These are phyloP conservation scores for Mastomys natalensis DNA, from an alignment of 2,113 vertebrate genomes.

Conservation along the genomic window DNA sequence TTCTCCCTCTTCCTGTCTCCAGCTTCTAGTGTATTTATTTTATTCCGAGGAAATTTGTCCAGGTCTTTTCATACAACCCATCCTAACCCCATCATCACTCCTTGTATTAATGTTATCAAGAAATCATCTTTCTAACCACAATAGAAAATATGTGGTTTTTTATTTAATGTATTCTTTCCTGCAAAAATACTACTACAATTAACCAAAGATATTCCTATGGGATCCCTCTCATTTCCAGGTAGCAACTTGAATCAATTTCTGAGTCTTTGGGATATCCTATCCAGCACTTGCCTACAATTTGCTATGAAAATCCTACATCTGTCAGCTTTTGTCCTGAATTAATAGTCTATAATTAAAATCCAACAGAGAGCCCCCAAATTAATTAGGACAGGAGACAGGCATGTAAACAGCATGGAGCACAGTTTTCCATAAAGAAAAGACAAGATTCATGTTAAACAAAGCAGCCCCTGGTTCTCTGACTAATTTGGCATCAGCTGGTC, in stretches of 20 bases:
- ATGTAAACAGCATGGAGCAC: conserved; percentile 36
- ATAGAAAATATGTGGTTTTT: background rate
- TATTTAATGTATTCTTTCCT: background rate
- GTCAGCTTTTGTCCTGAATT: conserved; percentile 81
- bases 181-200: background rate
- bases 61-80: background rate
- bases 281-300: conserved; percentile 84
- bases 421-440: conserved; percentile 53
- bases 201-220: background rate
- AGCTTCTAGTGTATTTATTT: background rate
- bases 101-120: background rate
- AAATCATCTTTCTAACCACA: background rate
- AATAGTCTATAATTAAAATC: conserved; percentile 87
- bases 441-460: conserved; percentile 45
- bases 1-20: background rate
- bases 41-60: background rate
- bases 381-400: conserved; percentile 81
- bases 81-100: background rate
- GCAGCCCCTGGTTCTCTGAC: background rate
- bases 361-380: conserved; percentile 84
- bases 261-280: conserved; percentile 71
- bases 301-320: conserved; percentile 83
- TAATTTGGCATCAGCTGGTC: background rate
- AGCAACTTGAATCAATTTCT: conserved; percentile 60
- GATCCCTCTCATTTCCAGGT: background rate